Percentiles rank a stretch among this genome's conserved stretches.
Conservation (phyloP, 2,113 vertebrate genomes). For the Trochalopteron elliotii region DNA sequence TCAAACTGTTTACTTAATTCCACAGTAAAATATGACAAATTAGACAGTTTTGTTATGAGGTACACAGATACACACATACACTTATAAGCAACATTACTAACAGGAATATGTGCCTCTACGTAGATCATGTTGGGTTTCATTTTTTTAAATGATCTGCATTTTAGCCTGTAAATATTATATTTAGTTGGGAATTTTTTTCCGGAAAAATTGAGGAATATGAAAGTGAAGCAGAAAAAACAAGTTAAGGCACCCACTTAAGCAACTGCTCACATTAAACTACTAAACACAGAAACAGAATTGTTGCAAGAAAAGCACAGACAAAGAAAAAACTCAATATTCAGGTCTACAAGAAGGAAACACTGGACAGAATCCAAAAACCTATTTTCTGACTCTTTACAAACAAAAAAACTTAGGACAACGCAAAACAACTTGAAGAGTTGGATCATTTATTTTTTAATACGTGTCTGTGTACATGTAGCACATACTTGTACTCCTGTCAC, state of each 20-base stretch:
- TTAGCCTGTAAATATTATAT: background rate
- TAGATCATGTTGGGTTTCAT: background rate
- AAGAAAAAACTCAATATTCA: background rate
- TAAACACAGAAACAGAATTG: background rate
- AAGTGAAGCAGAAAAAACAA: background rate
- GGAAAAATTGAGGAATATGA: background rate
- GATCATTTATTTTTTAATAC: background rate
- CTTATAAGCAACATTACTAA: background rate
- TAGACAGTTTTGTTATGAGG: background rate
- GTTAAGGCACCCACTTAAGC: background rate
- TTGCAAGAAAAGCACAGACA: background rate
- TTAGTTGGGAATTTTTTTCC: background rate
- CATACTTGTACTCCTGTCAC: background rate
- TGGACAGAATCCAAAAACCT: background rate
- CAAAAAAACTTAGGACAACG: background rate
- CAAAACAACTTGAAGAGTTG: background rate
- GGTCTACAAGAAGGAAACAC: background rate
- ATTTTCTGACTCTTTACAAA: background rate
- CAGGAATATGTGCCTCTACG: rapidly evolving
- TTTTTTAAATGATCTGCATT: background rate
- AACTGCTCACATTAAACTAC: background rate
- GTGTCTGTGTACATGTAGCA: background rate
- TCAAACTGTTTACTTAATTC: background rate
- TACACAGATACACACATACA: background rate
- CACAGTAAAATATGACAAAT: background rate